A percentile compares a stretch with the other conserved stretches of the same genome.
Evolutionary conservation across 2,888 invertebrate genomes (phyloP).

Genomic region (Cepaea hortensis): DNA sequence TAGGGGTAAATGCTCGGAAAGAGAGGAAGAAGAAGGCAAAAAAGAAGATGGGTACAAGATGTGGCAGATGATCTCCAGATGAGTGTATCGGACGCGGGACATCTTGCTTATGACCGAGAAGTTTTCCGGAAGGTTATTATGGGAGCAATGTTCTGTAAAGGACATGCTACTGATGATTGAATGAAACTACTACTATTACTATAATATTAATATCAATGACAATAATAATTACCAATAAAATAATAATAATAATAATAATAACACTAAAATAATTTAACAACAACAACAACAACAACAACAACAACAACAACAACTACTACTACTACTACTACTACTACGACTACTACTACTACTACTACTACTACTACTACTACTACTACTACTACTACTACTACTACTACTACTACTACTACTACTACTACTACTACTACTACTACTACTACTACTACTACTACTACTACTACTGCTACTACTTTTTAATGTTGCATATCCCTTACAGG

Average conservation of each 20-base stretch:
- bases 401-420: conserved; percentile 47
- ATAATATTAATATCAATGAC: too few relatives aligned
- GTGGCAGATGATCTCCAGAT: too few relatives aligned
- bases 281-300: conserved; percentile 35
- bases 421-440: conserved; percentile 48
- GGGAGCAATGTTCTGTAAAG: too few relatives aligned
- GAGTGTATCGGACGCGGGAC: too few relatives aligned
- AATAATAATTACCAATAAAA: conserved; percentile 33
- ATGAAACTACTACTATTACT: conserved; percentile 18
- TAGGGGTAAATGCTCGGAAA: too few relatives aligned
- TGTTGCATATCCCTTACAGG: too few relatives aligned
- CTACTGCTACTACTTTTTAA: conserved; percentile 42
- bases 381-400: conserved; percentile 19
- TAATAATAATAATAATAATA: neutral
- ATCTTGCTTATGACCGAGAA: too few relatives aligned
- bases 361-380: conserved; percentile 27
- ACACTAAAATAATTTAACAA: conserved; percentile 1
- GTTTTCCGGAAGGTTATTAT: too few relatives aligned
- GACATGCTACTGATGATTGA: neutral
- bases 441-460: conserved; percentile 38
- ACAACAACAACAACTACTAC: conserved; percentile 18
- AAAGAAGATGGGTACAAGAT: too few relatives aligned
- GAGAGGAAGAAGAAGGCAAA: too few relatives aligned
- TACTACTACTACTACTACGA: too few relatives aligned
- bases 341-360: too few relatives aligned